Evolutionary conservation across 2,888 invertebrate genomes (phyloP).

Genomic region (Andrena flavipes): DNA sequence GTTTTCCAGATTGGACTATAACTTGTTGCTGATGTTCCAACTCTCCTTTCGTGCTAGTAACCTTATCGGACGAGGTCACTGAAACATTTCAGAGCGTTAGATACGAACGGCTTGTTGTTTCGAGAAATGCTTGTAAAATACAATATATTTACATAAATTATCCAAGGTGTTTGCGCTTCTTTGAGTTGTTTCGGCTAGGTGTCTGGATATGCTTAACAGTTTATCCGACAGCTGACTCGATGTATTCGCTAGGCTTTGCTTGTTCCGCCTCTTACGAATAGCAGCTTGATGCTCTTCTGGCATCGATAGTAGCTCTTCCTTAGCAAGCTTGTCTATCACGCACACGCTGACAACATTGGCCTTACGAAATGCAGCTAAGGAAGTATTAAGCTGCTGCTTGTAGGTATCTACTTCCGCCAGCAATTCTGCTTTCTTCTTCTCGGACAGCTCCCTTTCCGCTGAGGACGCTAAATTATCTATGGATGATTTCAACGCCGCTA

Average conservation of each 20-base stretch:
- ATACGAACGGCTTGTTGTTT: conserved; percentile 42
- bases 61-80: conserved; percentile 86
- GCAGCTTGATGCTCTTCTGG: conserved; percentile 87
- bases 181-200: conserved; percentile 94
- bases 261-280: conserved; percentile 89
- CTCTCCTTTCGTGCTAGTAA: conserved; percentile 91
- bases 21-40: conserved; percentile 94
- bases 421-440: conserved; percentile 88
- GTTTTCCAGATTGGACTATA: conserved; percentile 95
- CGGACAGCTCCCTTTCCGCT: conserved; percentile 86
- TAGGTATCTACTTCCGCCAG: conserved; percentile 89
- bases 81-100: conserved; percentile 69
- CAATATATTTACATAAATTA: conserved; percentile 86
- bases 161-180: conserved; percentile 94
- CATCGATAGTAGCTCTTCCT: conserved; percentile 89
- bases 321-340: conserved; percentile 91
- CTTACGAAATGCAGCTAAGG: conserved; percentile 91
- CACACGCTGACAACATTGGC: conserved; percentile 92
- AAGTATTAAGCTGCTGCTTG: conserved; percentile 90
- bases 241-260: conserved; percentile 89
- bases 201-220: conserved; percentile 93
- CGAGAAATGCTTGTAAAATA: background rate
- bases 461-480: conserved; percentile 90
- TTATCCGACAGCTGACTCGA: conserved; percentile 94
- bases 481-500: conserved; percentile 89